phyloP scores from a whole-genome alignment of 2,888 invertebrate genomes.

The Acrocyrtus sp. region DNA sequence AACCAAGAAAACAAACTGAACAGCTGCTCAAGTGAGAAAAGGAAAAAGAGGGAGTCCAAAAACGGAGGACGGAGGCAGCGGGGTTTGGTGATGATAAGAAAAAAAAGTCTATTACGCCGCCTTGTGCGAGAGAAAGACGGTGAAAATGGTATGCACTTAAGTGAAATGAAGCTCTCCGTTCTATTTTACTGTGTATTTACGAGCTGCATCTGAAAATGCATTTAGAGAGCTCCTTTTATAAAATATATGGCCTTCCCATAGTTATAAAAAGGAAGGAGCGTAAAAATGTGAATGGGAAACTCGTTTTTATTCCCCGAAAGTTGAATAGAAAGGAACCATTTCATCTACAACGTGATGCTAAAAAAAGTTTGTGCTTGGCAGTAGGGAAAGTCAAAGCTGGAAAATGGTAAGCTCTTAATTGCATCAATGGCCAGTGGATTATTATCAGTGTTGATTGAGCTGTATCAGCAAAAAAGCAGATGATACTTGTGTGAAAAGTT shows the following conservation, averaged over 20 bases:
- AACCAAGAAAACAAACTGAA: constrained; percentile 40
- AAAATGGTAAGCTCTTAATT: constrained; percentile 47
- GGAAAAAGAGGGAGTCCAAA: constrained; percentile 30
- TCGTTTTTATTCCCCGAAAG: no score
- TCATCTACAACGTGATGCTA: no score
- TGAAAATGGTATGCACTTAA: background rate
- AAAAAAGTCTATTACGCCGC: constrained; percentile 1
- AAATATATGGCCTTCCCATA: no score
- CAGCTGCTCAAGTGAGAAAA: constrained; percentile 35
- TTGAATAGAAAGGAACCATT: no score
- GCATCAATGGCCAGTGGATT: constrained; percentile 29
- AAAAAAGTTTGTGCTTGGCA: no score
- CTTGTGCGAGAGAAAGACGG: constrained; percentile 2
- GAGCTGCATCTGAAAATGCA: constrained; percentile 29
- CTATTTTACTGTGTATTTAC: constrained; percentile 19
- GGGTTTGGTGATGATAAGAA: background rate
- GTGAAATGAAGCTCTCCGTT: background rate
- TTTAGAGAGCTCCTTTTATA: background rate
- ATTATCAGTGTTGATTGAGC: constrained; percentile 20
- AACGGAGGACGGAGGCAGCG: background rate
- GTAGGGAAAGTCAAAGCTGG: no score
- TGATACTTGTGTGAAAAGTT: constrained; percentile 16
- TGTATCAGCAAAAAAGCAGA: constrained; percentile 9
- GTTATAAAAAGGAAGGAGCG: no score
- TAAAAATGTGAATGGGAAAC: no score